phyloP scores from a whole-genome alignment of 2,888 invertebrate genomes.

The Himalopsyche tibetana region DNA sequence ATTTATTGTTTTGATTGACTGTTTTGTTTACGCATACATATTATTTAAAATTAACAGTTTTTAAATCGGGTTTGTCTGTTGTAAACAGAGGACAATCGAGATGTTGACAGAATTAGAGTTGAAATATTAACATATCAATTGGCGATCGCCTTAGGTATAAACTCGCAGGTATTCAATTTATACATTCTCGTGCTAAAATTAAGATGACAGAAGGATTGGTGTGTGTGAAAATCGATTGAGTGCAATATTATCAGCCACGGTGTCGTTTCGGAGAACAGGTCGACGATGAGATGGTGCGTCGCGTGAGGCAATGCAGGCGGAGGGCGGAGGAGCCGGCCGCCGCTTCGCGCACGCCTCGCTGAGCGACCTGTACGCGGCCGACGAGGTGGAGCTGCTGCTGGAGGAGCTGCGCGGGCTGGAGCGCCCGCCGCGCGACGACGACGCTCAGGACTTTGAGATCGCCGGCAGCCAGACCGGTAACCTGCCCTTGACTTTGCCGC shows the following conservation, averaged over 20 bases:
- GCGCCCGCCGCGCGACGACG: slow-evolving; percentile 73
- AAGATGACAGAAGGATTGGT: neutral
- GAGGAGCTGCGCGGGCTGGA: slow-evolving; percentile 77
- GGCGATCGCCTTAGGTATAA: too few species aligned
- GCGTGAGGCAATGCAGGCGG: slow-evolving; percentile 69
- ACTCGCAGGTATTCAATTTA: too few species aligned
- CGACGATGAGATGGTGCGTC: slow-evolving; percentile 74
- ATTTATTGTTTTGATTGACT: too few species aligned
- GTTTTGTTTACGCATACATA: too few species aligned
- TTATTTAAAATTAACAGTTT: too few species aligned
- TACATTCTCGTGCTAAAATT: too few species aligned
- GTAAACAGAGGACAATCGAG: too few species aligned
- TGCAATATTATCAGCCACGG: neutral
- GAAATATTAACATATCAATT: too few species aligned
- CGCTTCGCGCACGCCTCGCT: slow-evolving; percentile 69
- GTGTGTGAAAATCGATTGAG: neutral
- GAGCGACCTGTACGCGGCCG: slow-evolving; percentile 77
- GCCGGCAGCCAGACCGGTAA: slow-evolving; percentile 74
- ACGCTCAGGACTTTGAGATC: slow-evolving; percentile 75
- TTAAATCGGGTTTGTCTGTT: too few species aligned
- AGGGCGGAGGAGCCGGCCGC: slow-evolving; percentile 73
- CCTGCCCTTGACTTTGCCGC: slow-evolving; percentile 68
- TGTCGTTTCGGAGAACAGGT: neutral
- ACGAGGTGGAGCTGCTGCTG: slow-evolving; percentile 78
- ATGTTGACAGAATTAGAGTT: too few species aligned